These are phyloP conservation scores for Hylomyscus alleni DNA, from an alignment of 2,797 vertebrate species.

Conservation along the genomic window DNA sequence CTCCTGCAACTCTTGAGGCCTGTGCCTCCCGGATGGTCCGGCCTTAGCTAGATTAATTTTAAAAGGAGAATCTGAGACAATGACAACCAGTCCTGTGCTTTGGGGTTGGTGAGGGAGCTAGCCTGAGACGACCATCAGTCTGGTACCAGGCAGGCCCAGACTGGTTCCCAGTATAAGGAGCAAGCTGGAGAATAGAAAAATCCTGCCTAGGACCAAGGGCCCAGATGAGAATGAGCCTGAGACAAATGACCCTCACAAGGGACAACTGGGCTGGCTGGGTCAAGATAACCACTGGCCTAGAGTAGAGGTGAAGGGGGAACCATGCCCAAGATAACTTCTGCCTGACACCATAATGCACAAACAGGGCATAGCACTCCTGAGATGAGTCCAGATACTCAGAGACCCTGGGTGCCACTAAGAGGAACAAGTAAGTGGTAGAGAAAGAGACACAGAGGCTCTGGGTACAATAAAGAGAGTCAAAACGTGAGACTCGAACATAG, in stretches of 20 bases:
- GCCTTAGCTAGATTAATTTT: not conserved
- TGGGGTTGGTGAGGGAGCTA: not conserved
- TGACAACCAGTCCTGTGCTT: not conserved
- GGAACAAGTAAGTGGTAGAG: not conserved
- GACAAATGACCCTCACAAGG: not conserved
- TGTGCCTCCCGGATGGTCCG: too few species aligned
- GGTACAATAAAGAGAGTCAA: not conserved
- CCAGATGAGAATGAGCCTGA: not conserved
- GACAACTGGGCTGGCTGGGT: not conserved
- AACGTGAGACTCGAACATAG: not conserved
- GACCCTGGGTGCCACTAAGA: not conserved
- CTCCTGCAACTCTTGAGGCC: too few species aligned
- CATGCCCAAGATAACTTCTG: not conserved
- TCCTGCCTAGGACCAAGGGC: not conserved
- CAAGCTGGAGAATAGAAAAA: not conserved
- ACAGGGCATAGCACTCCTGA: not conserved
- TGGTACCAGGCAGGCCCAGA: not conserved
- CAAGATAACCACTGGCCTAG: not conserved
- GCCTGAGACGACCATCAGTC: not conserved
- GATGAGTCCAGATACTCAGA: not conserved
- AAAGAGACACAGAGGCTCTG: not conserved
- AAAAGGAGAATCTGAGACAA: not conserved
- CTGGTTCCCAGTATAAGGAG: not conserved
- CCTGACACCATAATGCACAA: not conserved
- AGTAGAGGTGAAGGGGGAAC: not conserved